Base-by-base conservation (phyloP, 1,140 invertebrate species). In the Drosophila kurseongensis region DNA sequence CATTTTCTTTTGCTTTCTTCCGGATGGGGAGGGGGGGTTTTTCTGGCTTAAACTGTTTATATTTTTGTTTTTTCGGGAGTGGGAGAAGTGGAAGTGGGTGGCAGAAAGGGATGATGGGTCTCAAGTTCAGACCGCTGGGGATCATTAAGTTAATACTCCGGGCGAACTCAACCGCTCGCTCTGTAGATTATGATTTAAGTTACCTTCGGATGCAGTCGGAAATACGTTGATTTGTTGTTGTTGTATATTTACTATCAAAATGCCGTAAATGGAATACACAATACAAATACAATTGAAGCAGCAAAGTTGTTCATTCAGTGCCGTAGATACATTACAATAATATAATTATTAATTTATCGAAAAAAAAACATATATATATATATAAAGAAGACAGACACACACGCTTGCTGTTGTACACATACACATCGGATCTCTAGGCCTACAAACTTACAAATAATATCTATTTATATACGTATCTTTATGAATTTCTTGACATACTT, bases 401-500 rank as follows among this genome's bases (percentile, higher is more conserved):
- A 61, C 50, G 52, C 56, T 35, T 27, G 36, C 18, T 61, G 40
- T 36, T 62, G 55, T 72, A 62, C 71, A 80, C 56, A 75, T 47
- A 50, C 52, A 65, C 38, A 76, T 68, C 66, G 66, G 66, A 63
- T 63, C 50, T 68, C 52, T 68, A 68, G 61, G 45, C 44, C 69
- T 88, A 88, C 55, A 56, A 42, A 67, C 83, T 86, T 89, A 89
- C 51, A 59, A 73, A 52, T 88, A 80, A 88, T 88, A 86, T 82
- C 75, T 81, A 80, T 81, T 23, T 80, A 59, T 79, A 82, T 82
- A 79, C 55, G 50, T 75, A 63, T 62, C 57, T 67, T 51, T 48
- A 62, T 79, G 63, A 45, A 32, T 63, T 44, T 69, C 47, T 42
- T 40, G 67, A 40, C 54, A 60, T 41, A 45, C 69, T 63, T 73